A percentile compares a stretch with the other conserved stretches of the same genome.
These are phyloP conservation scores for Microplitis deprimator DNA, from an alignment of 2,888 invertebrate genomes.

Conservation along the genomic window DNA sequence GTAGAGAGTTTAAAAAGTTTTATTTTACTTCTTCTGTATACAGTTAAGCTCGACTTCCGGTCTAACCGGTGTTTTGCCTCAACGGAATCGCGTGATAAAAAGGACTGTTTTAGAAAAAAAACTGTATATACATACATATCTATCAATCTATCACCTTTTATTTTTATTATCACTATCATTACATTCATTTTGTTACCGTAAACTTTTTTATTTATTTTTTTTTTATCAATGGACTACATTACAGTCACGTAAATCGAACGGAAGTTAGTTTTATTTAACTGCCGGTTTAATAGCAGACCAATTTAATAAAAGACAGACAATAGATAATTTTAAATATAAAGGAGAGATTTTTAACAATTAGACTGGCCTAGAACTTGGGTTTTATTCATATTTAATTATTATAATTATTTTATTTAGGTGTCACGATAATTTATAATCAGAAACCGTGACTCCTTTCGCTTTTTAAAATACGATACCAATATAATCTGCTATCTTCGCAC, in stretches of 20 bases:
- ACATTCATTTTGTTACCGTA: neutral
- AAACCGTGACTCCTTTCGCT: neutral
- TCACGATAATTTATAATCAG: neutral
- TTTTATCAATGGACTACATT: conserved; percentile 20
- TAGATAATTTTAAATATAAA: conserved; percentile 8
- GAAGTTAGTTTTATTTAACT: conserved; percentile 15
- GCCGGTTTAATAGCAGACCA: conserved; percentile 19
- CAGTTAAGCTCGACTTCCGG: conserved; percentile 43
- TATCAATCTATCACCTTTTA: neutral
- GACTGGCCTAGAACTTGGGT: conserved; percentile 30
- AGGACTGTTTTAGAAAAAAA: conserved; percentile 15
- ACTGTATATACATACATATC: neutral
- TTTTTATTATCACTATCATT: neutral
- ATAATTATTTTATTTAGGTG: neutral
- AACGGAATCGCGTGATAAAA: conserved; percentile 36
- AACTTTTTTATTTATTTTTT: conserved; percentile 5
- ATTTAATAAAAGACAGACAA: conserved; percentile 14
- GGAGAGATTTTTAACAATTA: neutral
- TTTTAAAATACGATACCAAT: neutral
- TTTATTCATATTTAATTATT: neutral
- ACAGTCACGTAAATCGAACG: conserved; percentile 21
- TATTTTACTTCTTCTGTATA: conserved; percentile 19
- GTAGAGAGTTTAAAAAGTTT: neutral
- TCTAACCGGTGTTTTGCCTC: conserved; percentile 36
- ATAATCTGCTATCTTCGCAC: neutral